Evolutionary conservation across 2,888 invertebrate genomes (phyloP), one percentile per base, ranked within the genome.

Genomic region (Azorinus chamasolen): DNA sequence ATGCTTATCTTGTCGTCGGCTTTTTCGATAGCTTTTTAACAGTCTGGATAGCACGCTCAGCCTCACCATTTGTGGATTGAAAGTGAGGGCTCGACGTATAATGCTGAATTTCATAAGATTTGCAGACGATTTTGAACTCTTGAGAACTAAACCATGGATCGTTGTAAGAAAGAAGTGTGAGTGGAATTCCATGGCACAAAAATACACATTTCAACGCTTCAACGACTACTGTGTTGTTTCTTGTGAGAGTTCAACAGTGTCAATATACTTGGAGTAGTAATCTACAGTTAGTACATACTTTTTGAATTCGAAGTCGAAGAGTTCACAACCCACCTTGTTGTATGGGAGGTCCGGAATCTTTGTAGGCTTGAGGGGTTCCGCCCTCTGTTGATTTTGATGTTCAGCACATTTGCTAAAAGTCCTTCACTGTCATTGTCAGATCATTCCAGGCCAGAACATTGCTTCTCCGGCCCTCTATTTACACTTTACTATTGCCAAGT

Each of bases 41-140:
- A 12, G 77, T 83, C 53, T 84, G 83, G n/a, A 85, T 68, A 3
- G 83, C 83, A 59, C 83, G 37, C 68, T 84, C 83, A 1, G 86
- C 86, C 61, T 80, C 83, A n/a, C 80, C 80, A 58, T 83, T 83
- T 5, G 71, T 62, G 32, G 64, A 65, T 46, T 84, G 80, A 37
- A 77, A 85, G 54, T 81, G 70, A 16, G 83, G 83, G 62, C 82
- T 82, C 5, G 79, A 81, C 0, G 76, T 83, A 27, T 70, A 65
- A 63, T 83, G 83, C 20, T 66, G 45, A 20, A 86, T 83, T 27
- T 65, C 74, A 24, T 65, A 69, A 1, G 25, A 22, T 27, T 71
- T 53, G 51, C 77, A 79, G 61, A 84, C 83, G 12, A 55, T 37
- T 32, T 61, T 73, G 53, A 82, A 81, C 57, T 83, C 79, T 4